Evolutionary conservation across 2,888 invertebrate species (phyloP).

Genomic region (Smittia aterrima): DNA sequence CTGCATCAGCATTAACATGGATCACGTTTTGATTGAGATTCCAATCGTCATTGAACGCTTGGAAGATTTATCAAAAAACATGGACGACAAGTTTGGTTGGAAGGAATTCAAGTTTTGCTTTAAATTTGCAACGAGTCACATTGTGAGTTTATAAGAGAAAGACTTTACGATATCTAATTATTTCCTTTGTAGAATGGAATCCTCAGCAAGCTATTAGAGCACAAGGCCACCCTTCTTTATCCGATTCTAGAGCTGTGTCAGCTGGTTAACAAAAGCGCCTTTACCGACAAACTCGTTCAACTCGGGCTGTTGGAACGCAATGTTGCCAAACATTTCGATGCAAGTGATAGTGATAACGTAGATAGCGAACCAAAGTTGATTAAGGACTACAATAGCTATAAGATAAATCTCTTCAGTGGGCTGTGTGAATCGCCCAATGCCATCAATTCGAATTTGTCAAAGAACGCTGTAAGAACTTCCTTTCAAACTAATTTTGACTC

Average conservation of each 20-base stretch:
- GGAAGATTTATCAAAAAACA: constrained; percentile 61
- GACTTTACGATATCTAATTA: not conserved
- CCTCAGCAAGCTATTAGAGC: constrained; percentile 55
- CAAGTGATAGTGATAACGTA: constrained; percentile 37
- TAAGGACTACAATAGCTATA: constrained; percentile 47
- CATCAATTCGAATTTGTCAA: constrained; percentile 59
- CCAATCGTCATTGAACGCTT: constrained; percentile 61
- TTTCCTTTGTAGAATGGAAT: constrained; percentile 54
- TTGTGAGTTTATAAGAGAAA: constrained; percentile 55
- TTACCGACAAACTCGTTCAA: constrained; percentile 59
- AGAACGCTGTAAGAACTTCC: constrained; percentile 57
- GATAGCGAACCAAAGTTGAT: constrained; percentile 35
- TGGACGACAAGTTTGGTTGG: constrained; percentile 64
- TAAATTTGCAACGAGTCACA: constrained; percentile 64
- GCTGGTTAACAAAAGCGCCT: constrained; percentile 62
- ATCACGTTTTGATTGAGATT: constrained; percentile 63
- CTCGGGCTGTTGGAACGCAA: constrained; percentile 57
- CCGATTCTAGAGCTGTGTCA: constrained; percentile 57
- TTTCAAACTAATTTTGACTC: not conserved
- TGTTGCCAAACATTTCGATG: constrained; percentile 39
- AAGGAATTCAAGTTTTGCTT: constrained; percentile 63
- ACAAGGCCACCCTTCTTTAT: constrained; percentile 56
- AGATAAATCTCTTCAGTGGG: constrained; percentile 58
- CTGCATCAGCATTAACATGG: constrained; percentile 62
- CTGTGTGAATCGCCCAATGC: constrained; percentile 62